Base-by-base conservation (phyloP, 1,140 invertebrate species). In the Zaprionus gabonicus region DNA sequence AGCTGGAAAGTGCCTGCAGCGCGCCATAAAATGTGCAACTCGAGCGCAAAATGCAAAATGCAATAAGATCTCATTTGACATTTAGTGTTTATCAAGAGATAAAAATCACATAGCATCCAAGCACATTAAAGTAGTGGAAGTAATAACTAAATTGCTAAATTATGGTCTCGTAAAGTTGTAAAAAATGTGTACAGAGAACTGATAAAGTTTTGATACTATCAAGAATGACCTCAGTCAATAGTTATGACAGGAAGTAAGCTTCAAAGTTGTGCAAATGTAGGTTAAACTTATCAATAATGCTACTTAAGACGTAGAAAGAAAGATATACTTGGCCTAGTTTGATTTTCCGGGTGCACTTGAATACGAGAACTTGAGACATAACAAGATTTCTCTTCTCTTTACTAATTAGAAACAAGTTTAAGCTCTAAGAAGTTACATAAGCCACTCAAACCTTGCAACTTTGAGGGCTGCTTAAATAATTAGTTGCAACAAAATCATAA, bases 1-100 rank as follows among this genome's bases (percentile, higher is more conserved):
- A 71, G 56, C 68, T 60, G 23, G 15, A 60, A 28, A 55, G 31
- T 38, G 31, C 25, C 44, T 44, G 59, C 31, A 38, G 36, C 44
- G 62, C 53, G 57, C 62, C 68, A 82, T 86, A 77, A 86, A 86
- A 87, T 86, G 70, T 87, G 83, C 80, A 87, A 82, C 17, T 65
- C 44, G 55, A 58, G 59, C 67, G 28, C 41, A 70, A 70, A 75
- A 70, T 70, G 46, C 27, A 57, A 70, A 31, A 46, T 70, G 46
- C 38, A 56, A 70, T 23, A 46, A 38, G 41, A 74, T 68, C 49
- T 69, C 28, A 74, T 74, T 57, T 63, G 71, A 58, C 72, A 70
- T 57, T 63, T 51, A 63, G 17, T 46, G 57, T 41, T 56, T 51
- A 66, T 72, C 10, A 28, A 58, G 67, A 41, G 53, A 70, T 70